Evolutionary conservation across 1,140 invertebrate species (phyloP).

Genomic region (Goniozus legneri): DNA sequence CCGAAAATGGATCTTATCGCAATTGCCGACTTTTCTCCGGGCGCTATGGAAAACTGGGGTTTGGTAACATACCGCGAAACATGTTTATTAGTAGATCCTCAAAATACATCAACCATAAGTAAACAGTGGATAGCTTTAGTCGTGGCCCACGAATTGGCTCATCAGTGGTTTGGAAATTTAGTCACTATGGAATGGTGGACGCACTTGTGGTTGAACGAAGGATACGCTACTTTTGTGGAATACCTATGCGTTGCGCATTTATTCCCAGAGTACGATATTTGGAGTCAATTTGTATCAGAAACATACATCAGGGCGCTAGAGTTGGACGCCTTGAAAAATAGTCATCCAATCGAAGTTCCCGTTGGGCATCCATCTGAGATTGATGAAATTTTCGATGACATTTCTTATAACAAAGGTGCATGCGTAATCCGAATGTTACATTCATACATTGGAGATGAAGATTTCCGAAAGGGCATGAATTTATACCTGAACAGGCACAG

Average conservation of each 20-base stretch:
- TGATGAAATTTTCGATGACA: constrained; percentile 93
- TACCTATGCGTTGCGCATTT: constrained; percentile 83
- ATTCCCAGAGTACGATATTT: constrained; percentile 90
- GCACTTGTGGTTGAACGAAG: constrained; percentile 88
- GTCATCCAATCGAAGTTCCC: constrained; percentile 87
- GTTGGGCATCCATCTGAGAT: constrained; percentile 88
- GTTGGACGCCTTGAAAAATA: constrained; percentile 85
- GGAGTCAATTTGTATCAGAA: constrained; percentile 88
- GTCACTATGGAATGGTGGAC: constrained; percentile 93
- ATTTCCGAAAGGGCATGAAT: constrained; percentile 94
- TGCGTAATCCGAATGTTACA: constrained; percentile 96
- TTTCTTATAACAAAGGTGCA: constrained; percentile 91
- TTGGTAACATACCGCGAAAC: constrained; percentile 79
- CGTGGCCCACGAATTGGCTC: constrained; percentile 84
- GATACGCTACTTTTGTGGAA: constrained; percentile 87
- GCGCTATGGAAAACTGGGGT: constrained; percentile 98
- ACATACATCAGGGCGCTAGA: constrained; percentile 78
- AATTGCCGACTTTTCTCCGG: constrained; percentile 86
- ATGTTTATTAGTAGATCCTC: constrained; percentile 76
- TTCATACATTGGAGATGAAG: constrained; percentile 89
- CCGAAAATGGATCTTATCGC: constrained; percentile 96
- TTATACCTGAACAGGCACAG: constrained; percentile 83
- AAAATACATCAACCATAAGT: constrained; percentile 77
- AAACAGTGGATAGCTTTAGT: constrained; percentile 87
- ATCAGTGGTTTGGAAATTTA: constrained; percentile 87